phyloP scores from a whole-genome alignment of 2,113 vertebrate species.

The Ranitomeya variabilis region DNA sequence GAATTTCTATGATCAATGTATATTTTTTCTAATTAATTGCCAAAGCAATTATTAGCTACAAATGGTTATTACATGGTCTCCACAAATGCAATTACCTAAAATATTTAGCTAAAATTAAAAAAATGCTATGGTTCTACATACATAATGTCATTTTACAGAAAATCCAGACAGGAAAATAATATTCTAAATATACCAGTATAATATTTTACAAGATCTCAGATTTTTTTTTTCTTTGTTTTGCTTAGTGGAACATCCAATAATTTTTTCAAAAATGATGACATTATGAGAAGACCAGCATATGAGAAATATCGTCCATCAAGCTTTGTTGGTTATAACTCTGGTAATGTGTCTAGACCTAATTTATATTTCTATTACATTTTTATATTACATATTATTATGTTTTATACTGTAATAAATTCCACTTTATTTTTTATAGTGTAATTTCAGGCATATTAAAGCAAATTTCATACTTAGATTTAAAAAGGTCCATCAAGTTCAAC shows the following conservation, averaged over 20 bases:
- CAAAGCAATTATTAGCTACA: not conserved
- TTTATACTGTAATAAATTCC: not conserved
- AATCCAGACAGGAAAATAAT: no score
- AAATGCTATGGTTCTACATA: no score
- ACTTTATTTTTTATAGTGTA: not conserved
- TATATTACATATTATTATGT: not conserved
- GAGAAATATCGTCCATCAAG: not conserved
- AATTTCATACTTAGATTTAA: no score
- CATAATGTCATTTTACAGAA: no score
- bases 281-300: not conserved
- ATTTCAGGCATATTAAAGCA: no score
- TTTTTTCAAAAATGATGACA: slow-evolving; percentile 4
- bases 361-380: not conserved
- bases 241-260: not conserved
- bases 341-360: not conserved
- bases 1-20: not conserved
- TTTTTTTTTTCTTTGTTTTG: not conserved
- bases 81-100: no score
- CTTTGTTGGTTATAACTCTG: not conserved
- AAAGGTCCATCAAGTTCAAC: no score
- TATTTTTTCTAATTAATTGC: not conserved
- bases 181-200: not conserved
- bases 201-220: not conserved
- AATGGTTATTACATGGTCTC: not conserved
- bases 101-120: no score